A percentile compares a stretch with the other conserved stretches of the same genome.
These are phyloP conservation scores for Bombus difficillimus DNA, from an alignment of 1,140 invertebrate genomes.

Conservation along the genomic window DNA sequence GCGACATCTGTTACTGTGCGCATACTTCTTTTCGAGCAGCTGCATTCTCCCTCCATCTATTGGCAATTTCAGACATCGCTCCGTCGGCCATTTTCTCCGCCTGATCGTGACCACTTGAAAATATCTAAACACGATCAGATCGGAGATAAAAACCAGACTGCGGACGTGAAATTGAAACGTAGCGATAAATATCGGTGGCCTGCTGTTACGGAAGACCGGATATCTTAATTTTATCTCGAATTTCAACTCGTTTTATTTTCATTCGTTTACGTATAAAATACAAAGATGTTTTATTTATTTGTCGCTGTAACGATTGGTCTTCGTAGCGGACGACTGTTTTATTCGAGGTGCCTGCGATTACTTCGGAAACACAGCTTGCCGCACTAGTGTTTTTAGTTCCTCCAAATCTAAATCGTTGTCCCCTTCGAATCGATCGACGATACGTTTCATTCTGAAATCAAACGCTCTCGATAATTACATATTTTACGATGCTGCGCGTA, in stretches of 20 bases:
- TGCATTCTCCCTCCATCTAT: constrained; percentile 7
- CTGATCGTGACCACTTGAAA: too few relatives aligned
- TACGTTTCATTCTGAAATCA: constrained; percentile 54
- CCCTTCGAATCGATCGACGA: constrained; percentile 39
- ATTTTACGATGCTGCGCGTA: not conserved
- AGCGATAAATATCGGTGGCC: not conserved
- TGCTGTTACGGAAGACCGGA: not conserved
- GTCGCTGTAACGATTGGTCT: not conserved
- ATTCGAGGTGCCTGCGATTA: not conserved
- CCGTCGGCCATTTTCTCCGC: not conserved
- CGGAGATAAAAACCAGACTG: not conserved
- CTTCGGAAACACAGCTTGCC: constrained; percentile 18
- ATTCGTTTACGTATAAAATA: not conserved
- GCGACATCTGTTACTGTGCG: constrained; percentile 54
- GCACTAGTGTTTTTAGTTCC: constrained; percentile 55
- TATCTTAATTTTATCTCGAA: not conserved
- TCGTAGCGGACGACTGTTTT: not conserved
- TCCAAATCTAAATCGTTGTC: constrained; percentile 36
- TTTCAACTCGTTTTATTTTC: not conserved
- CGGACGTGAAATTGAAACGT: not conserved
- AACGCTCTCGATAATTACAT: not conserved
- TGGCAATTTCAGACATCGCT: not conserved
- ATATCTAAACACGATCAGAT: too few relatives aligned
- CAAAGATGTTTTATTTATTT: not conserved
- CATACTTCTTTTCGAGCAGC: rapidly evolving